Base-by-base conservation (phyloP, 2,797 vertebrate genomes). In the Hydrophis major region DNA sequence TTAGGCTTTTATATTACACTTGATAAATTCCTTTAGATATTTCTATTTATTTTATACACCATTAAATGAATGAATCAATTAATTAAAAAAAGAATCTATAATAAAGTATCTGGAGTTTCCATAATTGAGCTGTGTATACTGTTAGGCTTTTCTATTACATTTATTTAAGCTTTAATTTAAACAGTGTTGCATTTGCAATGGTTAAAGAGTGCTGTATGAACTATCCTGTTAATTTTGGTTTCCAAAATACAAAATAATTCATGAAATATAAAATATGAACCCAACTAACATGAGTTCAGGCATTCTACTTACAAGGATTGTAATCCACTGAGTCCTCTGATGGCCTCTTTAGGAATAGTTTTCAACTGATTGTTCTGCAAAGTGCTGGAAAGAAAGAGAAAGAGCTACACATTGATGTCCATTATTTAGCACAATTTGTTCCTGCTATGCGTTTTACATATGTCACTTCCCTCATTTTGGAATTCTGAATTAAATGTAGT, bases 291-390 rank as follows among this genome's bases (percentile, higher is more conserved):
- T 4, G 88, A 59, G 91, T 63, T 0, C 89, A 92, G 90, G 90
- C 28, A 69, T 69, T 93, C 95, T 50, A 98, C 99, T 99, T 97
- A 99, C 99, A 99, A 97, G 96, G 99, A 99, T 96, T 99, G 99
- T 55, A 99, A 98, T 93, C 98, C 97, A 0, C 98, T 98, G 69
- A 99, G 98, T 96, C 97, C 98, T 97, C 98, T 98, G 95, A 99
- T 98, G 91, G 99, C 98, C 83, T 98, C 98, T 89, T 98, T 98
- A 89, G 99, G 99, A 18, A 99, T 99, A 0, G 98, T 99, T 97
- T 98, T 99, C 97, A 99, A 97, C 96, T 99, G 99, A 96, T 99
- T 99, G 96, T 99, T 99, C 97, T 99, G 99, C 11, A 99, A 98
- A 96, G 99, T 99, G 96, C 99, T 99, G 95, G 47, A 97, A 97